Evolutionary conservation across 2,888 invertebrate species (phyloP).

Genomic region (Alcis repandata): DNA sequence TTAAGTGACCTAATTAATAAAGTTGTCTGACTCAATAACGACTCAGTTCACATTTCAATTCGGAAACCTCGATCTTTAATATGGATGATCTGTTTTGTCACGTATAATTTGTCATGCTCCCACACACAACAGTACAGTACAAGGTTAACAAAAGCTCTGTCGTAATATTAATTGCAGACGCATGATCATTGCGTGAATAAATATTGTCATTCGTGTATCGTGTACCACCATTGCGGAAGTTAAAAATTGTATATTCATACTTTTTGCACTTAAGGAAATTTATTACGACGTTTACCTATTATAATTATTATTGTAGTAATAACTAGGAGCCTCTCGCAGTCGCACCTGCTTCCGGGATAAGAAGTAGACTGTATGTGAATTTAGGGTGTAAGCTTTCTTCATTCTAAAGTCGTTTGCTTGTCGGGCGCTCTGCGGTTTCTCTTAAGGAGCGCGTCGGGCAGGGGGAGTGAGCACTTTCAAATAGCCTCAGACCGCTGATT

Average conservation of each 20-base stretch:
- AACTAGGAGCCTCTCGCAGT: too few relatives aligned
- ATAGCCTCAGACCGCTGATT: too few relatives aligned
- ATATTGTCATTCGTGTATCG: slow-evolving; percentile 9
- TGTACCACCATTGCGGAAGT: slow-evolving; percentile 11
- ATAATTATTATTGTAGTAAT: background rate
- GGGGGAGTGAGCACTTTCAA: too few relatives aligned
- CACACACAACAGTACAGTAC: slow-evolving; percentile 35
- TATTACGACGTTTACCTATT: background rate
- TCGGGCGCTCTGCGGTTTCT: too few relatives aligned
- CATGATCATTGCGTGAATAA: slow-evolving; percentile 27
- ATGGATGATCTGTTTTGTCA: slow-evolving; percentile 39
- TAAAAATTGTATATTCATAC: slow-evolving; percentile 7
- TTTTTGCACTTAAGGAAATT: background rate
- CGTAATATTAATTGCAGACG: slow-evolving; percentile 32
- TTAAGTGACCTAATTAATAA: slow-evolving; percentile 63
- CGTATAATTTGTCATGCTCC: slow-evolving; percentile 43
- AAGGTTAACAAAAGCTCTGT: slow-evolving; percentile 41
- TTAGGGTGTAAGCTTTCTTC: too few relatives aligned
- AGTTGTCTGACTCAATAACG: slow-evolving; percentile 20
- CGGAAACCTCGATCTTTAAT: slow-evolving; percentile 42
- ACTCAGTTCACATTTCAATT: slow-evolving; percentile 20
- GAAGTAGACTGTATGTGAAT: too few relatives aligned
- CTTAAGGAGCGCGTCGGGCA: too few relatives aligned
- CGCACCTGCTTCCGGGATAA: too few relatives aligned
- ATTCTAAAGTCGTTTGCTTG: too few relatives aligned